Base-by-base conservation (phyloP, 2,113 vertebrate genomes). In the Drymodes brunneopygia region DNA sequence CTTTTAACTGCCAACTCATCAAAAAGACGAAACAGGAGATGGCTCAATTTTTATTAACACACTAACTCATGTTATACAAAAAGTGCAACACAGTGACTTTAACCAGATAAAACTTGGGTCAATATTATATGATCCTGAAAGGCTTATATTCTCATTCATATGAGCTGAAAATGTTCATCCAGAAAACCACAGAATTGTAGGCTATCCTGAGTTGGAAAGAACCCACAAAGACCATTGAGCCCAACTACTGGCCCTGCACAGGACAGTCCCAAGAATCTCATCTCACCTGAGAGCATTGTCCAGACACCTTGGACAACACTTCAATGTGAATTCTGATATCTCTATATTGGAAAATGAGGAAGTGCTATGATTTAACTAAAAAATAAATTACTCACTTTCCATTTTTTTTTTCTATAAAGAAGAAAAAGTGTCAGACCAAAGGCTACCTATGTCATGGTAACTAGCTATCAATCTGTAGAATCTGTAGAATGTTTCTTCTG, bases 251-350 rank as follows among this genome's bases (percentile, higher is more conserved):
- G 12, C 7, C 24, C 12, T 51, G 23, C 33, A 29, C 27, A 51
- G 36, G 19, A 66, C 28, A 51, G 13, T 28, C 28, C 9, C 36
- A 50, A 33, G 12, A 57, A 42, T 33, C 0, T 0, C 42, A 72
- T 18, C 31, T 0, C 9, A 12, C 23, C 28, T 66, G 23, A 58
- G 8, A 45, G 2, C 12, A 29, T 12, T 1, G 0, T 66, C 20
- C 60, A 66, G 29, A 38, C 2, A 1, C 7, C 7, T 28, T 25
- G 28, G 60, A 51, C 36, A 58, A 48, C 5, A 70, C 44, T 81
- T 51, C 15, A 6, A 78, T 65, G 22, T n/a, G 10, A 81, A 5
- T 81, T 78, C 31, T 65, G 24, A 6, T 79, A 62, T 19, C 23
- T 70, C 53, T 12, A 13, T 9, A 69, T 29, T 77, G 22, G 16